Percentiles rank a stretch among this genome's conserved stretches.
Conservation (phyloP, 2,113 vertebrate species). For the Spilogale gracilis region DNA sequence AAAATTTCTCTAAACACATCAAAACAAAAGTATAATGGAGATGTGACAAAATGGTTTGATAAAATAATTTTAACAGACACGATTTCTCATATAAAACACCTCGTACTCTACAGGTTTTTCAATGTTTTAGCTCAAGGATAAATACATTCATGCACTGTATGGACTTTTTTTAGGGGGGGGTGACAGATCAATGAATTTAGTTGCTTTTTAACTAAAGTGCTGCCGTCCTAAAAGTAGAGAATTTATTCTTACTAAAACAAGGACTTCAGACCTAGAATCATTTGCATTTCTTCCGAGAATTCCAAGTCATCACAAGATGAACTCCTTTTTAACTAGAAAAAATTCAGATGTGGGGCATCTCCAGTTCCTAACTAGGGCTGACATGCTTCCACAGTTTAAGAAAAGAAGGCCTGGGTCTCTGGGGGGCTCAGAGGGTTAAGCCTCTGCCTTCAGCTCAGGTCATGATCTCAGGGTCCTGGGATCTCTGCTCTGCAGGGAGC, state of each 20-base stretch:
- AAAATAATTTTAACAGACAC: slow-evolving; percentile 38
- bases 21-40: slow-evolving; percentile 21
- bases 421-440: too few species aligned
- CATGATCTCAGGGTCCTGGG: too few species aligned
- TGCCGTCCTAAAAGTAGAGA: background rate
- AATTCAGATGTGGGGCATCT: background rate
- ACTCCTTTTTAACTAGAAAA: background rate
- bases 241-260: slow-evolving; percentile 12
- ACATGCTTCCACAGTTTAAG: background rate
- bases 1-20: slow-evolving; percentile 1
- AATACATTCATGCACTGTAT: background rate
- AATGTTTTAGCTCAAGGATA: slow-evolving; percentile 12
- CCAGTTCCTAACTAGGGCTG: background rate
- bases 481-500: too few species aligned
- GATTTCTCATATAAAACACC: slow-evolving; percentile 4
- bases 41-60: slow-evolving; percentile 11
- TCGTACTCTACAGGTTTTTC: background rate
- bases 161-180: background rate
- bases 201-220: background rate
- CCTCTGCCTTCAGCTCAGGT: too few species aligned
- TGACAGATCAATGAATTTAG: background rate
- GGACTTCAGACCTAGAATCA: background rate
- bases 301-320: background rate
- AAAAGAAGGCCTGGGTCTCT: too few species aligned
- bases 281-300: background rate